Conservation (phyloP, 1,140 invertebrate genomes). For the Cardiocondyla obscurior region DNA sequence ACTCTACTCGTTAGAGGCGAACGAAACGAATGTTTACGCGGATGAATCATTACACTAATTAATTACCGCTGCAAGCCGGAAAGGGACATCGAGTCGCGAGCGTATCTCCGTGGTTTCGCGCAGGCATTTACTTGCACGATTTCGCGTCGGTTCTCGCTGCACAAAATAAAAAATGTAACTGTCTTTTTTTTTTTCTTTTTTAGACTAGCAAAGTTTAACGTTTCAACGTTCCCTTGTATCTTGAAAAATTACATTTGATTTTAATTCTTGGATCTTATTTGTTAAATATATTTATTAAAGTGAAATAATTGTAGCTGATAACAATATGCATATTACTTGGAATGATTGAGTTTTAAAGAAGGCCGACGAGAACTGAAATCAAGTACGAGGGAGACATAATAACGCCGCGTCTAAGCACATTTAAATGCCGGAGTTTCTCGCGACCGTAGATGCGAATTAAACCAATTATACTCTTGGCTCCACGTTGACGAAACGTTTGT, state of each 20-base stretch:
- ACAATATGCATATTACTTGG: background rate
- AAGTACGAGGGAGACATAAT: constrained; percentile 21
- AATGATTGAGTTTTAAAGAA: background rate
- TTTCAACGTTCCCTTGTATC: too few relatives aligned
- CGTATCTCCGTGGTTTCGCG: constrained; percentile 10
- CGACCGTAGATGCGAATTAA: constrained; percentile 27
- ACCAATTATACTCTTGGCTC: constrained; percentile 34
- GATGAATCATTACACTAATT: constrained; percentile 80
- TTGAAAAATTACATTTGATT: too few relatives aligned
- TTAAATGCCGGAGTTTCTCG: constrained; percentile 9
- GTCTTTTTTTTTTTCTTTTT: too few relatives aligned
- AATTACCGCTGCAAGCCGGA: constrained; percentile 69
- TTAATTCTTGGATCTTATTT: background rate
- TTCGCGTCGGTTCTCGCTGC: background rate
- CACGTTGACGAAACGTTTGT: constrained; percentile 33
- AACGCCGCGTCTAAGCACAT: background rate
- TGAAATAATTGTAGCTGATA: background rate
- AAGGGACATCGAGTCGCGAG: constrained; percentile 53
- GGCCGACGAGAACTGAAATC: background rate
- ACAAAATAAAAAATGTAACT: background rate
- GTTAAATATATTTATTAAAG: background rate
- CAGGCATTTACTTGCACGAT: background rate
- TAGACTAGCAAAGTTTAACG: background rate
- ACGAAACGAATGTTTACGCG: constrained; percentile 66
- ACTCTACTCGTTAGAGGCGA: constrained; percentile 73